Conservation (phyloP, 2,888 invertebrate species). For the Mythimna ferrago region DNA sequence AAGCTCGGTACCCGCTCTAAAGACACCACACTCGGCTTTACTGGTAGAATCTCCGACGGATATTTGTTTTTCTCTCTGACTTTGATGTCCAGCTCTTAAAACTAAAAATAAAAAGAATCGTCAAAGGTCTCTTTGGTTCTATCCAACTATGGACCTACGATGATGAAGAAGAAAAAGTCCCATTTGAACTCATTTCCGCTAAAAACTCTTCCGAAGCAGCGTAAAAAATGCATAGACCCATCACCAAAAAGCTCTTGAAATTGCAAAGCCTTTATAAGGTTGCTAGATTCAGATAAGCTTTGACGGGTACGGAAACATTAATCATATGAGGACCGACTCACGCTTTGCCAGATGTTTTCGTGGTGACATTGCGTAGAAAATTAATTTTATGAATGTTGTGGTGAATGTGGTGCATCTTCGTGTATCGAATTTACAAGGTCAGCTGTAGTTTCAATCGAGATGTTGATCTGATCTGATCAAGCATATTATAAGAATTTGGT, state of each 20-base stretch:
- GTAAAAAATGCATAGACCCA: constrained; percentile 39
- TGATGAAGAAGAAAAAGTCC: constrained; percentile 2
- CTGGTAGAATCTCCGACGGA: too few species aligned
- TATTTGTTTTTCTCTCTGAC: neutral
- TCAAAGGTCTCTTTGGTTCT: neutral
- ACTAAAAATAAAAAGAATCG: neutral
- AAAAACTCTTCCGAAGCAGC: constrained; percentile 6
- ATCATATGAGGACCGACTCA: constrained; percentile 36
- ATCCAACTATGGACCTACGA: neutral
- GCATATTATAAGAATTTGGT: too few species aligned
- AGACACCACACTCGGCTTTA: too few species aligned
- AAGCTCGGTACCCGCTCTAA: too few species aligned
- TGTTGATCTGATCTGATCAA: too few species aligned
- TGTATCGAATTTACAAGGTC: neutral
- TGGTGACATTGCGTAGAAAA: constrained; percentile 31
- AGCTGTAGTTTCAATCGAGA: neutral
- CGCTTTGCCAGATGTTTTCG: constrained; percentile 32
- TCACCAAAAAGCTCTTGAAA: constrained; percentile 25
- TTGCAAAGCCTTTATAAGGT: constrained; percentile 52
- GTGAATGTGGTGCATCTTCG: neutral
- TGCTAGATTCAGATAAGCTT: constrained; percentile 54
- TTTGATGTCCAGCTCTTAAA: too few species aligned
- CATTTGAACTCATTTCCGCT: constrained; percentile 10
- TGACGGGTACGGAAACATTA: constrained; percentile 46
- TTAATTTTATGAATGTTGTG: constrained; percentile 8